Percentiles rank a stretch among this genome's conserved stretches.
Evolutionary conservation across 30 jellyfish, hydroid and myxozoan species (phyloP).

Genomic region (Rhopilema esculentum): DNA sequence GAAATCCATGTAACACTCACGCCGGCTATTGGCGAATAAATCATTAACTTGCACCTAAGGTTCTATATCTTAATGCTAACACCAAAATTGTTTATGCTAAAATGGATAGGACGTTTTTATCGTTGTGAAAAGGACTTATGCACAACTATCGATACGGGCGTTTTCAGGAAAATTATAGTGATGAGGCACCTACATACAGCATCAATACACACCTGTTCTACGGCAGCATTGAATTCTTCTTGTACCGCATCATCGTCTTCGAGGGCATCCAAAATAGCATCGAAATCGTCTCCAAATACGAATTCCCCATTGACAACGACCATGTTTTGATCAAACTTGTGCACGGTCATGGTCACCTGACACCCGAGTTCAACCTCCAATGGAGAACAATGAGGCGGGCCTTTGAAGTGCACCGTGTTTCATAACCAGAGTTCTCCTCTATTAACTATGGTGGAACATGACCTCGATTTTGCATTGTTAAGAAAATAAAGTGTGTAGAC

Average conservation of each 20-base stretch:
- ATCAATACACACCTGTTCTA: constrained; percentile 43
- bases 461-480: too few relatives aligned
- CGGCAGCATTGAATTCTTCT: constrained; percentile 39
- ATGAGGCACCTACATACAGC: neutral
- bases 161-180: neutral
- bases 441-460: neutral
- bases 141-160: neutral
- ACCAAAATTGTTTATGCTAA: neutral
- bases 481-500: too few relatives aligned
- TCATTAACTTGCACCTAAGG: neutral
- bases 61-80: neutral
- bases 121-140: neutral
- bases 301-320: constrained; percentile 11
- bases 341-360: constrained; percentile 69
- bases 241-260: constrained; percentile 42
- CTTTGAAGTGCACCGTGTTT: neutral
- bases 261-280: constrained; percentile 52
- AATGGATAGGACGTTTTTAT: neutral
- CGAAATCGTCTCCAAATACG: constrained; percentile 41
- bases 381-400: neutral
- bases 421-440: neutral
- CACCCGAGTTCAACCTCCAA: neutral
- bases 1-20: neutral
- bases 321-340: constrained; percentile 16
- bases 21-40: neutral